Evolutionary conservation across 64 coral and sea anemone species (phyloP).

Genomic region (Dendronephthya gigantea): DNA sequence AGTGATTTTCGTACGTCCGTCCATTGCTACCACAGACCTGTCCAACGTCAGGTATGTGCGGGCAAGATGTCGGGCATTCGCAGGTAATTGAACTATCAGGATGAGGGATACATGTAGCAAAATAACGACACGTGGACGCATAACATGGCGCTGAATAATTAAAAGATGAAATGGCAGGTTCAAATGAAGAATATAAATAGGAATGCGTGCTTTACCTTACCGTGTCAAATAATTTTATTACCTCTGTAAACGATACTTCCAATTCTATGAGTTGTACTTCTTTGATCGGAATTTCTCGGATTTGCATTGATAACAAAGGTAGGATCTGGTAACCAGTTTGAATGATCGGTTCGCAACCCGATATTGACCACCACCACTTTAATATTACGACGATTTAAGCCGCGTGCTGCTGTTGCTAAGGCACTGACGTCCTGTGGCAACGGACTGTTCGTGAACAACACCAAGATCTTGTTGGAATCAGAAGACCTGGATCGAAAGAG

Average conservation of each 20-base stretch:
- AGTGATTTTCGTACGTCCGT: slow-evolving; percentile 51
- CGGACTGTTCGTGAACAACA: background rate
- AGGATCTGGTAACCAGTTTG: background rate
- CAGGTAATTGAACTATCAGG: background rate
- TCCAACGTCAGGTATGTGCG: background rate
- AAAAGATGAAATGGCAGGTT: background rate
- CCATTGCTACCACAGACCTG: slow-evolving; percentile 75
- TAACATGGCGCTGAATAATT: slow-evolving; percentile 1
- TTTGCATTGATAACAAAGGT: background rate
- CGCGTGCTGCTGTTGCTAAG: background rate
- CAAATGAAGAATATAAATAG: too few relatives aligned
- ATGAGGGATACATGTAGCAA: background rate
- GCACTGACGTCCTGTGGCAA: background rate
- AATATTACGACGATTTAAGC: background rate
- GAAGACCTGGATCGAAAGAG: background rate
- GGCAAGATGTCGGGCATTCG: slow-evolving; percentile 1
- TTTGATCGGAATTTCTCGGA: background rate
- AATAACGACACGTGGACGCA: background rate
- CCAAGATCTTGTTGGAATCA: background rate
- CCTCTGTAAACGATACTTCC: background rate
- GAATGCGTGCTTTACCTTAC: too few relatives aligned
- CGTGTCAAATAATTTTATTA: background rate
- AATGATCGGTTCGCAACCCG: background rate
- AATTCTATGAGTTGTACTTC: background rate
- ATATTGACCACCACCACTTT: background rate